phyloP scores from a whole-genome alignment of 2,113 vertebrate species.

The Xenus cinereus region DNA sequence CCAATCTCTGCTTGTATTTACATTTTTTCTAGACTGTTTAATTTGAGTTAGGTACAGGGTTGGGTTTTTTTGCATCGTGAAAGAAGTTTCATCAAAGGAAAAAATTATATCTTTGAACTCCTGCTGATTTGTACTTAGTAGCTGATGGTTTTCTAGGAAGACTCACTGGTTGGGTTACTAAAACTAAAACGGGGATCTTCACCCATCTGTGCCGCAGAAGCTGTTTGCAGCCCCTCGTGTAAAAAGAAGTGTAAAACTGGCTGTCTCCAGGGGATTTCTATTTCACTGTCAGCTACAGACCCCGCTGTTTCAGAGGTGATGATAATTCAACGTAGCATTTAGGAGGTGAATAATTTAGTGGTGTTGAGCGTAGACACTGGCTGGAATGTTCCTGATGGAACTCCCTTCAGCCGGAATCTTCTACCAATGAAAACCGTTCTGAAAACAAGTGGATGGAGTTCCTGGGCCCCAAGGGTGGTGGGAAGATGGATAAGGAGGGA shows the following conservation, averaged over 20 bases:
- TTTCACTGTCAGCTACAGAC: not conserved
- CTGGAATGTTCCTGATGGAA: not conserved
- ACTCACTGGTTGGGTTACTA: rapidly evolving
- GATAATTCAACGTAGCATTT: not conserved
- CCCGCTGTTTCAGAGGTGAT: not conserved
- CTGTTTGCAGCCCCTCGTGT: rapidly evolving
- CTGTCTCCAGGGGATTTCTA: not conserved
- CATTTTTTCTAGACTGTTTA: not conserved
- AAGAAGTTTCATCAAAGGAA: not conserved
- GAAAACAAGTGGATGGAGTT: not conserved
- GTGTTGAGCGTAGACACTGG: not conserved
- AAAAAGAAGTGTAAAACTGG: not conserved
- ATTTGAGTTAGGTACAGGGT: not conserved
- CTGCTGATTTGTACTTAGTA: rapidly evolving
- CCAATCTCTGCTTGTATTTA: not conserved
- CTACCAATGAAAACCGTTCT: rapidly evolving
- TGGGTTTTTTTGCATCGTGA: not conserved
- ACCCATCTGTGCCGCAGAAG: not conserved
- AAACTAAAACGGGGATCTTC: too few relatives aligned
- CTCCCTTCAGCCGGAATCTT: not conserved
- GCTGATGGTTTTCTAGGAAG: not conserved
- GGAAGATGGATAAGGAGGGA: rapidly evolving
- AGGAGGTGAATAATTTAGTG: rapidly evolving
- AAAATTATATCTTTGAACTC: not conserved
- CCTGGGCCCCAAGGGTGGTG: rapidly evolving